Percentiles rank a stretch among this genome's conserved stretches.
These are phyloP conservation scores for Aythya baeri DNA, from an alignment of 2,113 vertebrate species.

Conservation along the genomic window DNA sequence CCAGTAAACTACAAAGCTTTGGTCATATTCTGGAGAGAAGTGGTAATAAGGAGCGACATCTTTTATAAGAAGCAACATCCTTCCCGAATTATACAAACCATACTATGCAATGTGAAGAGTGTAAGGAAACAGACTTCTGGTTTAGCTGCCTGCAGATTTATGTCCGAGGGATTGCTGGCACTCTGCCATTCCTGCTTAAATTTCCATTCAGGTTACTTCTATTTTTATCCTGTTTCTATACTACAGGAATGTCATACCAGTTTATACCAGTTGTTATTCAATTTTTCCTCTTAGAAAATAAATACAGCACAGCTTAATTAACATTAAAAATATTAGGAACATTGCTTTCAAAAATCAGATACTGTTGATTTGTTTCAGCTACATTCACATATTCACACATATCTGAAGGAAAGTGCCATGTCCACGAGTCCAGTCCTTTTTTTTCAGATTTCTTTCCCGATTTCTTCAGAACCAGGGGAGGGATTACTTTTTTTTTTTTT, in stretches of 20 bases:
- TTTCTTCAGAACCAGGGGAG: not conserved
- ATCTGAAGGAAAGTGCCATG: not conserved
- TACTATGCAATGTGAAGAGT: not conserved
- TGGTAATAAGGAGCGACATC: not conserved
- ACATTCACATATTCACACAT: not conserved
- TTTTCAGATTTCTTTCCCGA: not conserved
- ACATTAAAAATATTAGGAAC: not conserved
- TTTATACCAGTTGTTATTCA: not conserved
- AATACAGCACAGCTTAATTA: not conserved
- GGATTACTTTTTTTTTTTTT: not conserved
- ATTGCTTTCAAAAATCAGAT: not conserved
- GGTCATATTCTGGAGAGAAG: not conserved
- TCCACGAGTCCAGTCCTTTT: not conserved
- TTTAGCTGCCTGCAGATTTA: not conserved
- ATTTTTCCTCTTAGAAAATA: not conserved
- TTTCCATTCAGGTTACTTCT: not conserved
- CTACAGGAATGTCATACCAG: not conserved
- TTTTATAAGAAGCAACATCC: not conserved
- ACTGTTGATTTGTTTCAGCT: not conserved
- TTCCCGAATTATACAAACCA: not conserved
- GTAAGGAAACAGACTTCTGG: not conserved
- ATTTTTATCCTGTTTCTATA: not conserved
- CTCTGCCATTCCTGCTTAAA: not conserved
- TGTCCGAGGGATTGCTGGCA: not conserved
- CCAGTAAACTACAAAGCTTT: not conserved